Base-by-base conservation (phyloP, 2,888 invertebrate genomes). In the Gordius sp. region DNA sequence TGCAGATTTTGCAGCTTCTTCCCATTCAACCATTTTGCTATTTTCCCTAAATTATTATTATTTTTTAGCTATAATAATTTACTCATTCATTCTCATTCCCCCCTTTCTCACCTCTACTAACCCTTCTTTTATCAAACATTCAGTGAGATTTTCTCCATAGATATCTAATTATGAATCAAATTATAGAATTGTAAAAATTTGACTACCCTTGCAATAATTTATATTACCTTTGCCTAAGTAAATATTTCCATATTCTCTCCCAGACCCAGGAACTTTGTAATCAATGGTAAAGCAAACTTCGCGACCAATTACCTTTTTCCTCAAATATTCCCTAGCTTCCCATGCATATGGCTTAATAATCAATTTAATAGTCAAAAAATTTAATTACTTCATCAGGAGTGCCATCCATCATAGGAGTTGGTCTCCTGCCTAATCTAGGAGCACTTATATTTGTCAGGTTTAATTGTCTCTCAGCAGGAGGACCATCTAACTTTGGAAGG, bases 251-350 rank as follows among this genome's bases (percentile, higher is more conserved):
- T 86, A 91, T 68, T 82, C 82, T 61, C 83, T 78, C n/a, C 70
- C 78, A 65, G 81, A 81, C 13, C 67, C 66, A 59, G 80, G 78
- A 33, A 81, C 79, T 66, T 81, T 83, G 66, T 73, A 73, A 59
- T 89, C 87, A 54, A 73, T 67, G 39, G 78, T 79, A 67, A 86
- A 89, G 18, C 76, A 75, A 0, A 97, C 82, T 64, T 83, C 81
- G 68, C 83, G 80, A 1, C 87, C 87, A 64, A 97, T 78, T 33
- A 93, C 71, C 68, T 83, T 84, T 66, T 84, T 83, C 39, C 93
- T 76, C 56, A 97, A 73, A 66, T 79, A 91, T 71, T 97, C 93
- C 58, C 93, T 77, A 1, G 91, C 83, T 67, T 93, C 91, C 89
- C 91, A 97, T 0, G 89, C 91, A 74, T 76, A 93, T 1, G 91